These are phyloP conservation scores for Daptonema setosum DNA, from an alignment of 2,888 invertebrate species.

Conservation along the genomic window DNA sequence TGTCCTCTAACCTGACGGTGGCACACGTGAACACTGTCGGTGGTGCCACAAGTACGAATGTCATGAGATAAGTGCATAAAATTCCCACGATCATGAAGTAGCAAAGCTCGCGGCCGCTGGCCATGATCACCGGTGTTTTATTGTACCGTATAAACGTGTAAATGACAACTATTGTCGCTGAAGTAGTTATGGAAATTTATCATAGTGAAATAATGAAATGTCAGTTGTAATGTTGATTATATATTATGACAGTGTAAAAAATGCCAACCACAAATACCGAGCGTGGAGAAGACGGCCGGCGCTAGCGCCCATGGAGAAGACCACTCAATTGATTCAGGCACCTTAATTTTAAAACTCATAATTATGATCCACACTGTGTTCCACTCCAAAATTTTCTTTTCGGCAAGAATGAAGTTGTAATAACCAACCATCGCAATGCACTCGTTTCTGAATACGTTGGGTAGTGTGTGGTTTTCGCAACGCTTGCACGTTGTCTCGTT, in stretches of 20 bases:
- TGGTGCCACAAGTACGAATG: constrained; percentile 46
- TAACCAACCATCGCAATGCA: constrained; percentile 36
- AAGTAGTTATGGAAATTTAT: no score
- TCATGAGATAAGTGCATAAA: constrained; percentile 46
- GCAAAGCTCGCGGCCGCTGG: constrained; percentile 53
- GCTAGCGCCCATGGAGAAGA: constrained; percentile 45
- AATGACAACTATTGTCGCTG: no score
- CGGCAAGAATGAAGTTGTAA: neutral
- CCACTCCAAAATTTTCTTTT: no score
- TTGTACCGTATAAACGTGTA: constrained; percentile 42
- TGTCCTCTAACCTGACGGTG: no score
- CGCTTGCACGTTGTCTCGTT: constrained; percentile 41
- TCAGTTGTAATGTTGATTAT: no score
- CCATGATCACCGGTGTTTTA: constrained; percentile 50
- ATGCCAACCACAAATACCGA: constrained; percentile 40
- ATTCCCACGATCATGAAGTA: constrained; percentile 49
- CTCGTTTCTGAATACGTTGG: constrained; percentile 39
- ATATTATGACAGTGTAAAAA: no score
- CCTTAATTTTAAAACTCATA: neutral
- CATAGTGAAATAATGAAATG: no score
- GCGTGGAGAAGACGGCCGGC: constrained; percentile 40
- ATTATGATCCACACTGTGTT: neutral
- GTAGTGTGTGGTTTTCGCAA: constrained; percentile 44
- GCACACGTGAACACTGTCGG: constrained; percentile 46
- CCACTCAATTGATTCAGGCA: constrained; percentile 40